Percentiles rank a stretch among this genome's conserved stretches.
These are phyloP conservation scores for Noctua comes DNA, from an alignment of 2,888 invertebrate genomes.

Conservation along the genomic window DNA sequence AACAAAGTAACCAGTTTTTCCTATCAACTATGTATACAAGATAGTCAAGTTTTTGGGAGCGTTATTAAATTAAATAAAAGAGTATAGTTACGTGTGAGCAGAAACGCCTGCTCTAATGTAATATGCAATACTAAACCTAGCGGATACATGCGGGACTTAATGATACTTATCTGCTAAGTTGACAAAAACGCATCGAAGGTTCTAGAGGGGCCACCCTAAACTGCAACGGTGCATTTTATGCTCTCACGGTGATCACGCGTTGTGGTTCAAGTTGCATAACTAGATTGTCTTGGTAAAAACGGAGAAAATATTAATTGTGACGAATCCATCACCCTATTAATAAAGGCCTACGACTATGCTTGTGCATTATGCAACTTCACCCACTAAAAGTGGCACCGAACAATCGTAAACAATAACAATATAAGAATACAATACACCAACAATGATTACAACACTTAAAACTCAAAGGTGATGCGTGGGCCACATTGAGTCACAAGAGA, in stretches of 20 bases:
- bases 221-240: too few relatives aligned
- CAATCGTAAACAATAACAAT: slow-evolving; percentile 36
- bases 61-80: too few relatives aligned
- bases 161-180: too few relatives aligned
- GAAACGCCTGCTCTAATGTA: too few relatives aligned
- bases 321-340: background rate
- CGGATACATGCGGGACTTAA: too few relatives aligned
- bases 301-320: background rate
- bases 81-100: too few relatives aligned
- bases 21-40: background rate
- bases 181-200: too few relatives aligned
- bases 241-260: too few relatives aligned
- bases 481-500: slow-evolving; percentile 25
- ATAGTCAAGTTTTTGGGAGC: too few relatives aligned
- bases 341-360: background rate
- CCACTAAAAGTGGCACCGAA: slow-evolving; percentile 35
- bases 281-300: background rate
- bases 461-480: slow-evolving; percentile 53
- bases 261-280: too few relatives aligned
- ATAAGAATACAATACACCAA: slow-evolving; percentile 40
- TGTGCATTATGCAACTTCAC: slow-evolving; percentile 20
- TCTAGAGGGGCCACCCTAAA: too few relatives aligned
- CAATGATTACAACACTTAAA: slow-evolving; percentile 22
- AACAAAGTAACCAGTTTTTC: background rate
- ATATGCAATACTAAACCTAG: too few relatives aligned